Percentiles rank a stretch among this genome's conserved stretches.
These are phyloP conservation scores for Zosterops hypoxanthus DNA, from an alignment of 2,113 vertebrate genomes.

Conservation along the genomic window DNA sequence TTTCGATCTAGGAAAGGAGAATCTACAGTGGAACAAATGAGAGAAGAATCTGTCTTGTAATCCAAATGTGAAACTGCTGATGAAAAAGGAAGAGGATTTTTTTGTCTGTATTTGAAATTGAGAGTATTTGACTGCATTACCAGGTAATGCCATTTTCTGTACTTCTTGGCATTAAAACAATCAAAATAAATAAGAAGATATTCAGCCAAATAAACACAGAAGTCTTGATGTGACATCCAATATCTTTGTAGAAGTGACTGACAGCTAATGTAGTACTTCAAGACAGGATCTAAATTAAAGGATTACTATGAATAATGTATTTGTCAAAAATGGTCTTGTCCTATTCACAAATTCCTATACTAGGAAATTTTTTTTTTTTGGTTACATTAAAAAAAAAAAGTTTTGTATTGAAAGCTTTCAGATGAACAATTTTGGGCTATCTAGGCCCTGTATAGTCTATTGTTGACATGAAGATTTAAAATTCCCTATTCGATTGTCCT, in stretches of 20 bases:
- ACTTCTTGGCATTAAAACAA: neutral
- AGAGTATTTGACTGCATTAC: neutral
- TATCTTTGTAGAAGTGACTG: neutral
- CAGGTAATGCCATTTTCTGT: neutral
- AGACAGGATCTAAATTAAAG: neutral
- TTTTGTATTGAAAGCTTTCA: neutral
- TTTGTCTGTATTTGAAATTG: neutral
- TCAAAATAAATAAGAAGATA: neutral
- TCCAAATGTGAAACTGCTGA: neutral
- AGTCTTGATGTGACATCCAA: neutral
- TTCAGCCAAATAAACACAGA: neutral
- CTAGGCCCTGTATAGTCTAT: neutral
- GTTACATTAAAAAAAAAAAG: neutral
- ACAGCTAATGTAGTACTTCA: neutral
- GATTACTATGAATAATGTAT: neutral
- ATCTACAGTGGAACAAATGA: neutral
- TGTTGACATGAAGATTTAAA: neutral
- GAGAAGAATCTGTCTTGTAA: neutral
- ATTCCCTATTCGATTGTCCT: neutral
- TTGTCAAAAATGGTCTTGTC: neutral
- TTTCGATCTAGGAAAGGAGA: neutral
- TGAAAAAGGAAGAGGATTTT: neutral
- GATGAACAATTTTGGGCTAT: neutral
- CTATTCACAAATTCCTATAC: neutral
- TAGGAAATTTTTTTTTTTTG: neutral